phyloP scores from a whole-genome alignment of 1,140 invertebrate genomes.

The Gryllus bimaculatus region DNA sequence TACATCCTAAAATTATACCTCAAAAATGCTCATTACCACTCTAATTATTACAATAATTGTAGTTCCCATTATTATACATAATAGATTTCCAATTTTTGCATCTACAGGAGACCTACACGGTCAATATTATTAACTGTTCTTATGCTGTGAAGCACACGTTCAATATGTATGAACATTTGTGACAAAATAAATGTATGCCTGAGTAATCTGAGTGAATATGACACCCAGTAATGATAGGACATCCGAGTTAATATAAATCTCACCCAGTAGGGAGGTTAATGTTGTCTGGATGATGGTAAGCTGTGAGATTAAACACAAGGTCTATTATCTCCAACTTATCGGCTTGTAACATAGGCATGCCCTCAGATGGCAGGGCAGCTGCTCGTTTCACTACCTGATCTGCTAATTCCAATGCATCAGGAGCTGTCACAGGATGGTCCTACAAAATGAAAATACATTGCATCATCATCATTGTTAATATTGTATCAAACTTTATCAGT shows the following conservation, averaged over 20 bases:
- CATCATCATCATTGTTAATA: constrained; percentile 22
- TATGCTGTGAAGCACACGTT: not conserved
- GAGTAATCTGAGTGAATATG: not conserved
- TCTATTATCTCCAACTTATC: constrained; percentile 82
- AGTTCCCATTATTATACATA: no score
- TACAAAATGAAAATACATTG: constrained; percentile 30
- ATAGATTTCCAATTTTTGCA: no score
- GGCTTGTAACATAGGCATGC: constrained; percentile 45
- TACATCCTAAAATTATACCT: no score
- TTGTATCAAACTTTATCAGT: constrained; percentile 22
- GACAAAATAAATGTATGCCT: not conserved
- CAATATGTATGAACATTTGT: constrained; percentile 14
- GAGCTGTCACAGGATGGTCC: constrained; percentile 69
- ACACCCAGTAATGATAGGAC: not conserved
- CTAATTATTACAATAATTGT: no score
- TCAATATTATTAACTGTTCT: no score
- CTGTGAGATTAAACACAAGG: constrained; percentile 78
- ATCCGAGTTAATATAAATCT: constrained; percentile 19
- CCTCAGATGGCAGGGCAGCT: constrained; percentile 26
- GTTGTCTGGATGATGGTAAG: constrained; percentile 88
- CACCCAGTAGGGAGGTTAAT: constrained; percentile 72
- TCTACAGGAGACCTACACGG: no score
- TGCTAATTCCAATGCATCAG: constrained; percentile 74
- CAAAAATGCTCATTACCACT: no score
- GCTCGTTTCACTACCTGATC: constrained; percentile 78